Evolutionary conservation across 2,113 vertebrate species (phyloP).

Genomic region (Tapirus terrestris): DNA sequence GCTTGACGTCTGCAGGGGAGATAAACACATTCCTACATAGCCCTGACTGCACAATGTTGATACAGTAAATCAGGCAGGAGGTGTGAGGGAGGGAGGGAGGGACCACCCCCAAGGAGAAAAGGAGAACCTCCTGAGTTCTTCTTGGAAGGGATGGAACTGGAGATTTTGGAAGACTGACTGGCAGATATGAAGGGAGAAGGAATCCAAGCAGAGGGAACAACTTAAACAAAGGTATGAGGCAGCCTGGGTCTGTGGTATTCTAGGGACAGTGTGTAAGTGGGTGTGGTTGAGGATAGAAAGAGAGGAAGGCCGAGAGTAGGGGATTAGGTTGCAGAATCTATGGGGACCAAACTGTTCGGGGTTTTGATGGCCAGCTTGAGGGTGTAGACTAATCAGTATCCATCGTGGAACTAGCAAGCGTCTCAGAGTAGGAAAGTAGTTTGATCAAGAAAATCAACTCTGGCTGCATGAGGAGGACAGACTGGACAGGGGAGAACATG

Average conservation of each 20-base stretch:
- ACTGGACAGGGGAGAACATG: no score
- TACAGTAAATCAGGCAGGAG: not conserved
- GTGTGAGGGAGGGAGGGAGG: not conserved
- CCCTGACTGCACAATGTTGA: not conserved
- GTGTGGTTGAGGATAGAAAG: not conserved
- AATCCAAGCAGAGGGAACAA: not conserved
- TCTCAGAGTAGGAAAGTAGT: not conserved
- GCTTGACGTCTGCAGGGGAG: not conserved
- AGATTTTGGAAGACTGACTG: not conserved
- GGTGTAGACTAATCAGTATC: not conserved
- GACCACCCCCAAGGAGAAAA: not conserved
- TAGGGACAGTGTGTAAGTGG: not conserved
- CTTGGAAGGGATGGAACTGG: not conserved
- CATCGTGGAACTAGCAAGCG: not conserved
- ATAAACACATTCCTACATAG: not conserved
- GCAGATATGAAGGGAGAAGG: not conserved
- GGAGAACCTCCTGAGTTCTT: not conserved
- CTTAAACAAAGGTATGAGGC: not conserved
- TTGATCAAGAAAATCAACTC: not conserved
- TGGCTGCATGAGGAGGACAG: not conserved
- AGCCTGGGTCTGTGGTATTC: not conserved
- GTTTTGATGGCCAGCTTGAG: not conserved
- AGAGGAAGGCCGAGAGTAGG: not conserved
- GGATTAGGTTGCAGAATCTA: not conserved
- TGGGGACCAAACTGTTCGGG: not conserved